Conservation (phyloP, 2,888 invertebrate species). For the Oasisia sp. region DNA sequence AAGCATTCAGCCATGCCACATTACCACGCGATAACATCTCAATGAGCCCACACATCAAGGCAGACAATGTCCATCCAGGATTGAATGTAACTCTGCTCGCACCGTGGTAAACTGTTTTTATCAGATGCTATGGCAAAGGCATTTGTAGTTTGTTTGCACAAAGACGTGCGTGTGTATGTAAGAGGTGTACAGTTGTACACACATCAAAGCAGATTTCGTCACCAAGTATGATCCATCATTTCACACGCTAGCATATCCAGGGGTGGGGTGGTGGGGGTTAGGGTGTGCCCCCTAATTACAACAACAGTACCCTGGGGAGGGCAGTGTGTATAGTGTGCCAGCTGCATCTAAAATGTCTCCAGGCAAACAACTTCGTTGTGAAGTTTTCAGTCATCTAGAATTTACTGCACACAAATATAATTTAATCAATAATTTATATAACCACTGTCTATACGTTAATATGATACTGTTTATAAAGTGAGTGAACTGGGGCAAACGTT, state of each 20-base stretch:
- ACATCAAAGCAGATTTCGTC: conserved; percentile 13
- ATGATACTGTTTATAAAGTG: neutral
- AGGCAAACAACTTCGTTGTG: no score
- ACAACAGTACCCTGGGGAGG: neutral
- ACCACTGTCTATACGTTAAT: neutral
- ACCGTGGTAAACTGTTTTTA: no score
- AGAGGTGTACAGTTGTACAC: neutral
- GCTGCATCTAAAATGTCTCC: no score
- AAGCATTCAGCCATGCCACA: neutral
- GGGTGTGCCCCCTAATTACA: neutral
- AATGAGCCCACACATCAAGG: neutral
- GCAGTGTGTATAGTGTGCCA: neutral
- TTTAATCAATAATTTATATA: neutral
- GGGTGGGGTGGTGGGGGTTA: neutral
- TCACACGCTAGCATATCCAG: neutral
- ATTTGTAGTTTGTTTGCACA: no score
- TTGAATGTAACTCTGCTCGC: no score
- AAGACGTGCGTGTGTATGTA: neutral
- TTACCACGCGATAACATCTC: neutral
- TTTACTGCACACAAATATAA: neutral
- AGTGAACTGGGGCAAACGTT: no score
- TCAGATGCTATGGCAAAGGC: no score
- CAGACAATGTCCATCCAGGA: no score
- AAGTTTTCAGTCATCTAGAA: no score
- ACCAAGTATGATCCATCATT: neutral